A percentile compares a stretch with the other conserved stretches of the same genome.
These are phyloP conservation scores for Ailuropoda melanoleuca DNA, from an alignment of 2,113 vertebrate species.

Conservation along the genomic window DNA sequence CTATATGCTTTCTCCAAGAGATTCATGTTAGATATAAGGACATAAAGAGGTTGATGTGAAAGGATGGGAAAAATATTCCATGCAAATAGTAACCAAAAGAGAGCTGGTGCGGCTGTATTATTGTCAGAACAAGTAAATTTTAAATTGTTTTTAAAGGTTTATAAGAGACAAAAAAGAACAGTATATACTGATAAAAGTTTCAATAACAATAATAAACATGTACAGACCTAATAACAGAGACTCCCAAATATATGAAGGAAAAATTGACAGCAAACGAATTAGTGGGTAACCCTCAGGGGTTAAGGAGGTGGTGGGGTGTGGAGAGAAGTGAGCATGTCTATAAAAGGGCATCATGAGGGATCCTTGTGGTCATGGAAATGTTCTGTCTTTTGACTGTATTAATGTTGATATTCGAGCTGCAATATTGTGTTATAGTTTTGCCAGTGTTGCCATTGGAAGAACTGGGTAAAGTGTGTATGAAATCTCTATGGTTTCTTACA, in stretches of 20 bases:
- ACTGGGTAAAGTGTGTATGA: background rate
- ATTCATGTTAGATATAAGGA: background rate
- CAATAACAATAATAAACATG: background rate
- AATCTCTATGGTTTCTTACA: background rate
- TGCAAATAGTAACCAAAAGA: background rate
- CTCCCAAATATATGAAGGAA: background rate
- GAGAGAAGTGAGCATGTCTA: background rate
- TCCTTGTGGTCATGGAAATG: background rate
- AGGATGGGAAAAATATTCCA: background rate
- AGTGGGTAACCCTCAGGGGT: background rate
- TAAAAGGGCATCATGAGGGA: background rate
- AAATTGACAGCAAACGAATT: background rate
- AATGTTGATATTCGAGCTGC: background rate
- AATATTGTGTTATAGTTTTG: background rate
- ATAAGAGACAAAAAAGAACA: background rate
- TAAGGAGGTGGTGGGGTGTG: background rate
- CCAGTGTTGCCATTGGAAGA: background rate
- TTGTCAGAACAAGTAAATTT: background rate
- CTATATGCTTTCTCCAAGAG: background rate
- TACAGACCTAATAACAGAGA: background rate
- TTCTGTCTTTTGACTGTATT: background rate
- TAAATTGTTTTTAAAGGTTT: background rate
- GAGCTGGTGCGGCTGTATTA: background rate
- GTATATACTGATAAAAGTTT: background rate
- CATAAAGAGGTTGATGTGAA: too few relatives aligned